A percentile compares a stretch with the other conserved stretches of the same genome.
Conservation (phyloP, 1,140 invertebrate species). For the Dendrolimus kikuchii region DNA sequence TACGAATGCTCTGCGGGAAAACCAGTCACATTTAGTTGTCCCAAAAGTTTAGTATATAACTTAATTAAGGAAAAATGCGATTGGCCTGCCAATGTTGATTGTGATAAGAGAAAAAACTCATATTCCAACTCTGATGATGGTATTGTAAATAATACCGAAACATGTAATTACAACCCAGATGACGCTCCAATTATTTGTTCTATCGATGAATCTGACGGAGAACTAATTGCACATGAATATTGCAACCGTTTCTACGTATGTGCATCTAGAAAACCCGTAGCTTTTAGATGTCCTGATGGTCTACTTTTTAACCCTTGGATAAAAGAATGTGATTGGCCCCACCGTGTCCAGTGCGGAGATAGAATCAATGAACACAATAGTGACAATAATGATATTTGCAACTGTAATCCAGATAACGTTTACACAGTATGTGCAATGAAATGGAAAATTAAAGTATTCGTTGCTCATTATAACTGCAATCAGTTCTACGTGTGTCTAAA, state of each 20-base stretch:
- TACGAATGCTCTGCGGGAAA: conserved; percentile 17
- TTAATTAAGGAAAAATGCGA: conserved; percentile 71
- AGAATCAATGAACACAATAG: too few species aligned
- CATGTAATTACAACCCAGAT: too few species aligned
- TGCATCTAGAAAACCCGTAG: neutral
- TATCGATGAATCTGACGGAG: neutral
- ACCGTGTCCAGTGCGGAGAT: conserved; percentile 52
- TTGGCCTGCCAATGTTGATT: conserved; percentile 69
- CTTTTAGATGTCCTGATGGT: conserved; percentile 4
- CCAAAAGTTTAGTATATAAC: conserved; percentile 68
- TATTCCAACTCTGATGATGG: too few species aligned
- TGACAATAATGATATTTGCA: neutral
- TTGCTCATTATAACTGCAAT: conserved; percentile 21
- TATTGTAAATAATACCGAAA: too few species aligned
- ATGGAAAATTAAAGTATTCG: conserved; percentile 1
- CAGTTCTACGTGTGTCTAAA: conserved; percentile 15
- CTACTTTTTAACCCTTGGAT: conserved; percentile 14
- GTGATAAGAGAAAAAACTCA: conserved; percentile 2
- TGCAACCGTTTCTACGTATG: conserved; percentile 11
- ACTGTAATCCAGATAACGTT: conserved; percentile 10
- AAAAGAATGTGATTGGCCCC: conserved; percentile 48
- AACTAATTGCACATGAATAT: conserved; percentile 4
- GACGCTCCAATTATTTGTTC: conserved; percentile 3
- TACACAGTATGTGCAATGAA: conserved; percentile 5
- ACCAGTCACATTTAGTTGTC: conserved; percentile 42